Percentiles rank a stretch among this genome's conserved stretches.
These are phyloP conservation scores for Operophtera brumata DNA, from an alignment of 2,888 invertebrate genomes.

Conservation along the genomic window DNA sequence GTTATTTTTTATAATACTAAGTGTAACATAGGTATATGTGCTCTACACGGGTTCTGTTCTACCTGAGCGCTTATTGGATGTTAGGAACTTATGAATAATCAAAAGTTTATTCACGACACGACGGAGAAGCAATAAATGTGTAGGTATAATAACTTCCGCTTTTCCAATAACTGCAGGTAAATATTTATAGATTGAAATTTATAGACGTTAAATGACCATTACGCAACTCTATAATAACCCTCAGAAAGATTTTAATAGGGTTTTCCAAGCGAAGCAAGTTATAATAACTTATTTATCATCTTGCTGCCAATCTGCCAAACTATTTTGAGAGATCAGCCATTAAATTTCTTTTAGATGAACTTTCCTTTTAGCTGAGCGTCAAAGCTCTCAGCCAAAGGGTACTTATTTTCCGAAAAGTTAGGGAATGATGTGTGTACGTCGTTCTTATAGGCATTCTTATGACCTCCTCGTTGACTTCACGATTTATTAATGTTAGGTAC, in stretches of 20 bases:
- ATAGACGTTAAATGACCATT: constrained; percentile 2
- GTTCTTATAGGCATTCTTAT: background rate
- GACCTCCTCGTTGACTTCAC: background rate
- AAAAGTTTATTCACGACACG: constrained; percentile 4
- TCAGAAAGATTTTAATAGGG: background rate
- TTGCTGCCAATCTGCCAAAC: constrained; percentile 13
- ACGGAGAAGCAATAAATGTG: background rate
- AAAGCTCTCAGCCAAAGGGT: constrained; percentile 23
- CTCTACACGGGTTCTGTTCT: background rate
- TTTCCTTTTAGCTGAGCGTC: constrained; percentile 29
- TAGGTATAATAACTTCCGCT: constrained; percentile 16
- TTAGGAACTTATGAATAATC: background rate
- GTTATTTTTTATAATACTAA: too few relatives aligned
- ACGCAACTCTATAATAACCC: constrained; percentile 4
- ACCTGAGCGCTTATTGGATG: background rate
- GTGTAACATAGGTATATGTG: too few relatives aligned
- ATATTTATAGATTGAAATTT: background rate
- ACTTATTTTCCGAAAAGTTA: constrained; percentile 21
- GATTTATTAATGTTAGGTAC: background rate
- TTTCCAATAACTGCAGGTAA: constrained; percentile 9
- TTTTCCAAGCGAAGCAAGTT: background rate
- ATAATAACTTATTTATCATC: constrained; percentile 2
- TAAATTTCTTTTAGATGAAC: constrained; percentile 22
- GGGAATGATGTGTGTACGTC: constrained; percentile 9
- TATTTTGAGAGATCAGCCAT: constrained; percentile 20